Percentiles rank a stretch among this genome's conserved stretches.
phyloP scores from a whole-genome alignment of 2,888 invertebrate genomes.

The Monoplex corrugatus region DNA sequence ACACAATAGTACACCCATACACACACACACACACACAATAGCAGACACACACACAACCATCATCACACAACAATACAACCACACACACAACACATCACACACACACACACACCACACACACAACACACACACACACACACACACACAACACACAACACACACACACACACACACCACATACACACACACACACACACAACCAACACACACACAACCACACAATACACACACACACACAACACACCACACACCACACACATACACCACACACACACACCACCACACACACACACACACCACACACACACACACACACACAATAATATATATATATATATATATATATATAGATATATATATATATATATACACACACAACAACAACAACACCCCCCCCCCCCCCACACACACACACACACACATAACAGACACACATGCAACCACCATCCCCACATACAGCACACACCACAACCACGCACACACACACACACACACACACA shows the following conservation, averaged over 20 bases:
- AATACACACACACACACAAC: constrained; percentile 7
- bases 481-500: constrained; percentile 20
- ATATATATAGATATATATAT: background rate
- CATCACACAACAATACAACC: background rate
- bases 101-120: background rate
- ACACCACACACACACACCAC: background rate
- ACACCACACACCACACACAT: too few species aligned
- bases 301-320: too few species aligned
- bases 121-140: background rate
- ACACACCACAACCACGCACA: too few species aligned
- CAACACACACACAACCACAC: background rate
- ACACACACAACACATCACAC: too few species aligned
- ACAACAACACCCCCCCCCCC: background rate
- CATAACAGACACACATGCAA: background rate
- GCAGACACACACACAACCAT: background rate
- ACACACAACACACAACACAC: background rate
- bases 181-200: constrained; percentile 15
- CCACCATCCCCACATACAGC: background rate
- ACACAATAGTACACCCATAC: background rate
- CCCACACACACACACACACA: background rate
- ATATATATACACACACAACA: too few species aligned
- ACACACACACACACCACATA: background rate
- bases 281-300: background rate
- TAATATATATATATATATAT: too few species aligned
- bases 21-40: background rate